Evolutionary conservation across 2,797 vertebrate genomes (phyloP).

Genomic region (Clarias laeviceps): DNA sequence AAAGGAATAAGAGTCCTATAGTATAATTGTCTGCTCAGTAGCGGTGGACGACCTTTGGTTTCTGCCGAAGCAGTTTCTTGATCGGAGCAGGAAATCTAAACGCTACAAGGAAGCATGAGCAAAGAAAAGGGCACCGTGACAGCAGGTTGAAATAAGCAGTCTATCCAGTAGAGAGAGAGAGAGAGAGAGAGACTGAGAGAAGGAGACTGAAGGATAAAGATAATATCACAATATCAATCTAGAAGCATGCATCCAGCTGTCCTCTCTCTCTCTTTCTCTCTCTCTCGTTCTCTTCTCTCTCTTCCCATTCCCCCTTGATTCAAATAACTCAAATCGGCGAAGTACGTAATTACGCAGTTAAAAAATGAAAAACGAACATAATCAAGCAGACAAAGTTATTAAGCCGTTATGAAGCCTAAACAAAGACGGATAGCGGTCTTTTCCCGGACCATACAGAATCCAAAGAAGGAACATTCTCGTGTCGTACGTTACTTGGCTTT

Average conservation of each 20-base stretch:
- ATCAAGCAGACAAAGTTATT: background rate
- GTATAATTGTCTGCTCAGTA: conserved; percentile 56
- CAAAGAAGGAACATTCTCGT: background rate
- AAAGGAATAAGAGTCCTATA: conserved; percentile 47
- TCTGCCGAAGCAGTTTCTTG: conserved; percentile 77
- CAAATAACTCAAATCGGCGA: background rate
- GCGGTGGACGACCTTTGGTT: conserved; percentile 80
- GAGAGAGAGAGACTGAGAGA: background rate
- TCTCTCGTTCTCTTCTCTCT: background rate
- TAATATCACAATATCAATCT: conserved; percentile 55
- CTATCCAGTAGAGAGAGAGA: conserved; percentile 64
- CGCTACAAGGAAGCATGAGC: conserved; percentile 65
- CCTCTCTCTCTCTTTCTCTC: conserved; percentile 1
- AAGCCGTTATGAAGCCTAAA: background rate
- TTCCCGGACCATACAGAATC: background rate
- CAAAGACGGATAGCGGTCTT: background rate
- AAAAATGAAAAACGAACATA: background rate
- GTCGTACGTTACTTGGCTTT: background rate
- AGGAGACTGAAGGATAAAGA: conserved; percentile 59
- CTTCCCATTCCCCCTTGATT: background rate
- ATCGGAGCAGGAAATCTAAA: conserved; percentile 62
- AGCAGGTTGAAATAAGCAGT: conserved; percentile 66
- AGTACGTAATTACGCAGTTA: background rate
- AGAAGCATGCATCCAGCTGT: conserved; percentile 34
- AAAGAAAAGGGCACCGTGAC: conserved; percentile 82